Base-by-base conservation (phyloP, 1,140 invertebrate genomes). In the Zaprionus davidi region DNA sequence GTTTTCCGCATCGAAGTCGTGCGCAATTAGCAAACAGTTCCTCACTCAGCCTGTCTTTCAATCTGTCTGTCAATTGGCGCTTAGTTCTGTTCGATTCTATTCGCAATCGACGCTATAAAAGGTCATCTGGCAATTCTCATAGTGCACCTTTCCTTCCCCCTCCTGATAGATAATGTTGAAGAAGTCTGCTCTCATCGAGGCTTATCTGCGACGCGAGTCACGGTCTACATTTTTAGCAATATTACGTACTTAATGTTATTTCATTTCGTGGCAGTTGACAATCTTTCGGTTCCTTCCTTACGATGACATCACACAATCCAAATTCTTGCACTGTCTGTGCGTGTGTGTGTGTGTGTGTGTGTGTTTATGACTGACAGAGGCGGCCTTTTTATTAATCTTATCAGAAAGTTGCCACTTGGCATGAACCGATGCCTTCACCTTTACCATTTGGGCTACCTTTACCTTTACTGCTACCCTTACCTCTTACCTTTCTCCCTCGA, bases 371-470 rank as follows among this genome's bases (percentile, higher is more conserved):
- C 46, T 51, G 36, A 22, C 41, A 34, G 41, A 74, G 59, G 72
- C 73, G 64, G 53, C 64, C 15, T 59, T 79, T 83, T 79, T 88
- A 82, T 90, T 90, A 90, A 90, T 90, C 85, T 90, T 90, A 90
- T 90, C 85, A 82, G 70, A 73, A 84, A 79, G 84, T 80, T 83
- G 81, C 60, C 70, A 76, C 63, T 56, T 56, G 62, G 58, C 62
- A 74, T 66, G 57, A 57, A 69, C 31, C 53, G 66, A 69, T 76
- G 60, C 46, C 41, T 62, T 58, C 28, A 22, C 59, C 62, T 64
- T 66, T 70, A 62, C 68, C 79, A 81, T 85, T 81, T 17, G n/a
- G 41, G 41, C 41, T 44, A 44, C 34, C 38, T 81, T 85, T 75
- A 53, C 58, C 71, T 84, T 68, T 63, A 26, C 51, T 60, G 57